These are phyloP conservation scores for Cardiocondyla obscurior DNA, from an alignment of 1,140 invertebrate species.

Conservation along the genomic window DNA sequence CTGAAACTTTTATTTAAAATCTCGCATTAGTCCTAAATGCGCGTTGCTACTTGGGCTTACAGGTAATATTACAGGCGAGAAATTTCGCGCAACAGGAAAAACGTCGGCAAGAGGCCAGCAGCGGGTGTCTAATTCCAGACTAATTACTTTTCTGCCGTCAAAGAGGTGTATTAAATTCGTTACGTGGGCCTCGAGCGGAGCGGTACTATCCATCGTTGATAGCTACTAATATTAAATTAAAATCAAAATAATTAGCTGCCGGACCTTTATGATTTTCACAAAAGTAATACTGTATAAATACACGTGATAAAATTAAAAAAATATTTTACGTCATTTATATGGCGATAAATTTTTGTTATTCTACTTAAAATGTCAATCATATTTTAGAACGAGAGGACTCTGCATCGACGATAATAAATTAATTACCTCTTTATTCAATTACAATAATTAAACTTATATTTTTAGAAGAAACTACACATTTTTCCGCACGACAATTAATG, in stretches of 20 bases:
- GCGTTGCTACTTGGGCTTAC: background rate
- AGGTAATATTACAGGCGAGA: constrained; percentile 13
- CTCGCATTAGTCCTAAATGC: background rate
- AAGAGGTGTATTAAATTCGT: constrained; percentile 77
- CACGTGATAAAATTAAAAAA: background rate
- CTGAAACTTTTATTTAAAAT: constrained; percentile 1
- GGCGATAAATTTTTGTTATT: background rate
- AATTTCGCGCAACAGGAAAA: constrained; percentile 54
- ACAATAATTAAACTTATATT: background rate
- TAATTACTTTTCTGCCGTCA: constrained; percentile 78
- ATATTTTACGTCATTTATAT: background rate
- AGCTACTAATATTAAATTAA: constrained; percentile 56
- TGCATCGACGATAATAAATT: background rate
- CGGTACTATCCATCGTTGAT: constrained; percentile 57
- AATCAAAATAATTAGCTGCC: constrained; percentile 34
- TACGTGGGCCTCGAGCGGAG: constrained; percentile 69
- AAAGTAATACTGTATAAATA: background rate
- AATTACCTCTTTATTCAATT: background rate
- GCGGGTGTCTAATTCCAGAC: constrained; percentile 75
- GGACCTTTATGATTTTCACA: background rate
- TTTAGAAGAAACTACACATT: background rate
- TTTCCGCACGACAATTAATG: background rate
- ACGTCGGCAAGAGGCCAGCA: constrained; percentile 57
- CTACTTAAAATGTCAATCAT: background rate
- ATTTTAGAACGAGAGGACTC: background rate